Evolutionary conservation across 2,113 vertebrate species (phyloP).

Genomic region (Thamnaconus septentrionalis): DNA sequence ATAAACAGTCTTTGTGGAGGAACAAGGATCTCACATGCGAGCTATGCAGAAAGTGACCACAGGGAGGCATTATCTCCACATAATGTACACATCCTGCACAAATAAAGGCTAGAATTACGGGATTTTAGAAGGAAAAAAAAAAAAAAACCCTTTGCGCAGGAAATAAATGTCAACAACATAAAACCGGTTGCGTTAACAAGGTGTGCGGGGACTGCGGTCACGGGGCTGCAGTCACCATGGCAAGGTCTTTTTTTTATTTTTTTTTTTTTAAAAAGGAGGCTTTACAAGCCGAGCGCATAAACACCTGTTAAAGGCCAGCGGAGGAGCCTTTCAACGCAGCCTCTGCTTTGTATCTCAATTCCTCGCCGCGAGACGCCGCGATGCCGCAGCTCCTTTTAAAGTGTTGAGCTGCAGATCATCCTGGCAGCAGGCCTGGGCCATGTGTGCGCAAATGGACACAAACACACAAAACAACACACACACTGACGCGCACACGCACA

Average conservation of each 20-base stretch:
- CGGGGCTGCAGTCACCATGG: slow-evolving; percentile 8
- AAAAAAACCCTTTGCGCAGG: not conserved
- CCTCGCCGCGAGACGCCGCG: not conserved
- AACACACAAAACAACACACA: not conserved
- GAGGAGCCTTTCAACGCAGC: slow-evolving; percentile 14
- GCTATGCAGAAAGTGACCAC: slow-evolving; percentile 44
- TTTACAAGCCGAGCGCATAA: slow-evolving; percentile 50
- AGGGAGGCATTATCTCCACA: slow-evolving; percentile 42
- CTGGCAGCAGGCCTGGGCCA: slow-evolving; percentile 50
- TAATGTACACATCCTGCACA: slow-evolving; percentile 2
- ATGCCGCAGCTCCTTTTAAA: slow-evolving; percentile 69
- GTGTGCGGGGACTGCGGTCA: not conserved
- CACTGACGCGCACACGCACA: slow-evolving; percentile 12
- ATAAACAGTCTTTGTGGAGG: slow-evolving; percentile 11
- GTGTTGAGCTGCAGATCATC: slow-evolving; percentile 48
- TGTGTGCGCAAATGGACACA: slow-evolving; percentile 16
- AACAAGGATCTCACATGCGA: not conserved
- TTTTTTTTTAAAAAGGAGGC: slow-evolving; percentile 27
- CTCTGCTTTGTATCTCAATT: slow-evolving; percentile 54
- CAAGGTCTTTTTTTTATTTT: slow-evolving; percentile 6
- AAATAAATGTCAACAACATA: slow-evolving; percentile 33
- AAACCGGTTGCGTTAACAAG: slow-evolving; percentile 23
- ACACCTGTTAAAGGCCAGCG: slow-evolving; percentile 50
- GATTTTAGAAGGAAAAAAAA: slow-evolving; percentile 1
- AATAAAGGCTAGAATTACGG: not conserved